phyloP scores from a whole-genome alignment of 2,113 vertebrate genomes.

The Erpornis zantholeuca region DNA sequence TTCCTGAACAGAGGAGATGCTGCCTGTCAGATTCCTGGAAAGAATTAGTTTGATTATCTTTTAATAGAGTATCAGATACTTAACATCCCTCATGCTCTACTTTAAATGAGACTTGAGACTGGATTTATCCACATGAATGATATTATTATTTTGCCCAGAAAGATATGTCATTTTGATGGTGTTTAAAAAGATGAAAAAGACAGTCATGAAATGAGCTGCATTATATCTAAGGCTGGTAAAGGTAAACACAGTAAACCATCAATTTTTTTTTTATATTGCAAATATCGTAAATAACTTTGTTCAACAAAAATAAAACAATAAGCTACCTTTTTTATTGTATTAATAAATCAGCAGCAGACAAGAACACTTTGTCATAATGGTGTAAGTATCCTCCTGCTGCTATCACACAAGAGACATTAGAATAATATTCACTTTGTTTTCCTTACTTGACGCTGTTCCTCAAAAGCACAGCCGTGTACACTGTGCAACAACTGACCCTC shows the following conservation, averaged over 20 bases:
- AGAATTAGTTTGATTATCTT: slow-evolving; percentile 14
- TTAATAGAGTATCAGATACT: slow-evolving; percentile 12
- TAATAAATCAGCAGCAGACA: slow-evolving; percentile 38
- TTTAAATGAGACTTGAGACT: slow-evolving; percentile 49
- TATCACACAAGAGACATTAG: neutral
- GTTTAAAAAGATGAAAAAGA: slow-evolving; percentile 34
- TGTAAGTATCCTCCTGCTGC: neutral
- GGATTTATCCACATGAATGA: neutral
- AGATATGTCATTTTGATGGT: slow-evolving; percentile 23
- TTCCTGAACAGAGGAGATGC: neutral
- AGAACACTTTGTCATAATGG: slow-evolving; percentile 5
- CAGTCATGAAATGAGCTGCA: slow-evolving; percentile 4
- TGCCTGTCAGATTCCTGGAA: neutral
- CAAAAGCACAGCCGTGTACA: neutral
- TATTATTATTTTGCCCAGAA: neutral
- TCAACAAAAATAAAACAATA: slow-evolving; percentile 33
- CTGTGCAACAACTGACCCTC: neutral
- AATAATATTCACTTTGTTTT: slow-evolving; percentile 21
- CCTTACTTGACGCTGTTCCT: neutral
- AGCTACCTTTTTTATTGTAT: neutral
- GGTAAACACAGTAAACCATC: slow-evolving; percentile 46
- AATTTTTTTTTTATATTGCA: neutral
- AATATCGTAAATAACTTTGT: slow-evolving; percentile 31
- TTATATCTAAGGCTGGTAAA: slow-evolving; percentile 16
- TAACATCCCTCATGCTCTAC: neutral